Evolutionary conservation across 2,888 invertebrate species (phyloP).

Genomic region (Synergus itoensis): DNA sequence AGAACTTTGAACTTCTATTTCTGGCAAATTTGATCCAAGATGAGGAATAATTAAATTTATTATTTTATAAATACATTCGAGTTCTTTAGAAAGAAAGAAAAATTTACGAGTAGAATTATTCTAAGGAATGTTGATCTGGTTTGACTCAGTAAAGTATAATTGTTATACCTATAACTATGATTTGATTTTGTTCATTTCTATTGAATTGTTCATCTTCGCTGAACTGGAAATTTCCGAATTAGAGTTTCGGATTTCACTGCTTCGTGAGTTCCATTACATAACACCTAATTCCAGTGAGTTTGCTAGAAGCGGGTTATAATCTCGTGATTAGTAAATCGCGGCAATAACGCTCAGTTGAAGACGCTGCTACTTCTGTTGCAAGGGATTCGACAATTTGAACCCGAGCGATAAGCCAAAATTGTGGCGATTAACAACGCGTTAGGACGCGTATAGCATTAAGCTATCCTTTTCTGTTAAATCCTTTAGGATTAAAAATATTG

Average conservation of each 20-base stretch:
- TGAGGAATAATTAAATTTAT: background rate
- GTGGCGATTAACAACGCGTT: background rate
- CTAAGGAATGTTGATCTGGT: too few species aligned
- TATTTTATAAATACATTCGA: background rate
- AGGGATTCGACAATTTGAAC: too few species aligned
- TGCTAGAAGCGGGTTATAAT: slow-evolving; percentile 18
- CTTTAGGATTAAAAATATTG: background rate
- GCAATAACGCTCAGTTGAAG: background rate
- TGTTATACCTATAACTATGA: too few species aligned
- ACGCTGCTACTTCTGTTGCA: too few species aligned
- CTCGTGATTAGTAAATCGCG: slow-evolving; percentile 24
- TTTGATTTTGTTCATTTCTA: too few species aligned
- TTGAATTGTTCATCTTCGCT: background rate
- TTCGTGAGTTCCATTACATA: slow-evolving; percentile 24
- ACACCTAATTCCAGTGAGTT: slow-evolving; percentile 18
- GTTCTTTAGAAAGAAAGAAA: background rate
- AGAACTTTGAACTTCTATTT: background rate
- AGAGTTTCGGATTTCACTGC: background rate
- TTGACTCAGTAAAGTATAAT: too few species aligned
- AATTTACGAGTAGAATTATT: background rate
- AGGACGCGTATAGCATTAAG: too few species aligned
- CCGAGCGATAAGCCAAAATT: slow-evolving; percentile 24
- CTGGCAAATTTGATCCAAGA: background rate
- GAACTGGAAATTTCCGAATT: background rate
- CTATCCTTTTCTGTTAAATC: slow-evolving; percentile 3